Evolutionary conservation across 2,888 invertebrate genomes (phyloP), one percentile per base, ranked within the genome.

Genomic region (Drosophila ochracea): DNA sequence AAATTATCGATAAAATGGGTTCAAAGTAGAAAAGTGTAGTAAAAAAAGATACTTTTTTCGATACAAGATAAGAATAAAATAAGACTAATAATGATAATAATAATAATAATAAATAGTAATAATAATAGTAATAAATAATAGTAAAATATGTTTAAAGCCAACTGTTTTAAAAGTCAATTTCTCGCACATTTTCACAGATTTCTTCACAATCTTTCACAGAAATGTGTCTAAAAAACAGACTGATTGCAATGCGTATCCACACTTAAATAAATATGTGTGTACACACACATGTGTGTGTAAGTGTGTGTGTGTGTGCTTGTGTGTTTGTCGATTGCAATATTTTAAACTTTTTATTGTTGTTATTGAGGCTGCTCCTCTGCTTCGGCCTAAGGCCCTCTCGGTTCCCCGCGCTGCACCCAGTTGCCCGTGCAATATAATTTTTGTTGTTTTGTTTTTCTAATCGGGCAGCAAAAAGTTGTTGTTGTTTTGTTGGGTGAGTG

Each of bases 331-430:
- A 65, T 69, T 69, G 63, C 72, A 73, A 82, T 89, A 87, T 79
- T 82, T 84, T 76, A 76, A 87, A 84, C 70, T 83, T 89, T 84
- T 84, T 70, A 76, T 78, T 85, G 77, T 59, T 82, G 68, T 60
- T 77, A 52, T 52, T 77, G 43, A 55, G 66, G 69, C 70, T 55
- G 65, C n/a, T 55, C 58, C 28, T 53, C 25, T 19, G n/a, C 55
- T 13, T 39, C 19, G 1, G 28, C 50, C 50, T 9, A 39, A 7
- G n/a, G 35, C 21, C 1, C 35, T 10, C 5, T 35, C 31, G 31
- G 31, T 9, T 0, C 31, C 31, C 11, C 55, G 9, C 35, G 0
- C 11, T 37, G 3, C 30, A 16, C 57, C 65, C 52, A 65, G 37
- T 13, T 30, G n/a, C 50, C 68, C 53, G 60, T 68, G 84, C 71